Evolutionary conservation across 2,797 vertebrate species (phyloP).

Genomic region (Ctenopoma multispine): DNA sequence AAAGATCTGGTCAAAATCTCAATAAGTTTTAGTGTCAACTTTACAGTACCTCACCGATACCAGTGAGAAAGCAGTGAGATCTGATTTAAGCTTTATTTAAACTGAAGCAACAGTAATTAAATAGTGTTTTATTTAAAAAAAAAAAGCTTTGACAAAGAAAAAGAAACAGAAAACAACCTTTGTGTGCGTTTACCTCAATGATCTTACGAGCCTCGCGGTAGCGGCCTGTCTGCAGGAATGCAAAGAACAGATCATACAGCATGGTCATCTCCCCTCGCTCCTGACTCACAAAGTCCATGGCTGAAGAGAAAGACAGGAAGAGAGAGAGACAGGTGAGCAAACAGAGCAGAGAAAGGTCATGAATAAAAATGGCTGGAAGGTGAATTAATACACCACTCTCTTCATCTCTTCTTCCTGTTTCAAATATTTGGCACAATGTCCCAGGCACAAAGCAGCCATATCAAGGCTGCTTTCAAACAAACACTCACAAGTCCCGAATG

Average conservation of each 20-base stretch:
- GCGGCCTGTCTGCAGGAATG: slow-evolving; percentile 92
- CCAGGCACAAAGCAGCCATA: slow-evolving; percentile 49
- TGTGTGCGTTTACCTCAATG: slow-evolving; percentile 88
- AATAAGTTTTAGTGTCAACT: no score
- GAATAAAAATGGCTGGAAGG: slow-evolving; percentile 38
- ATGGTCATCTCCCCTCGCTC: slow-evolving; percentile 93
- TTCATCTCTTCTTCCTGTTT: slow-evolving; percentile 47
- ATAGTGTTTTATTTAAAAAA: neutral
- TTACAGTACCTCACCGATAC: neutral
- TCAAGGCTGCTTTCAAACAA: slow-evolving; percentile 47
- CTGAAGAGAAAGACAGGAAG: slow-evolving; percentile 72
- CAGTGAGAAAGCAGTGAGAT: neutral
- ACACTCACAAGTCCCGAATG: slow-evolving; percentile 38
- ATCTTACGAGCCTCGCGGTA: slow-evolving; percentile 95
- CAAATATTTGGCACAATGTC: slow-evolving; percentile 59
- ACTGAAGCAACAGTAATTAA: neutral
- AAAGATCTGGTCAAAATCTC: neutral
- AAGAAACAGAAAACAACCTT: neutral
- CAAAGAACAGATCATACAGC: slow-evolving; percentile 95
- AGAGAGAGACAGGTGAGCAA: slow-evolving; percentile 2
- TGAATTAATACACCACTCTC: slow-evolving; percentile 44
- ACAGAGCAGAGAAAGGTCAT: slow-evolving; percentile 44
- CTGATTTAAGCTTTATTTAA: neutral
- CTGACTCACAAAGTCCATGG: slow-evolving; percentile 91
- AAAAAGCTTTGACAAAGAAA: neutral